Evolutionary conservation across 2,113 vertebrate species (phyloP).

Genomic region (Nicator chloris): DNA sequence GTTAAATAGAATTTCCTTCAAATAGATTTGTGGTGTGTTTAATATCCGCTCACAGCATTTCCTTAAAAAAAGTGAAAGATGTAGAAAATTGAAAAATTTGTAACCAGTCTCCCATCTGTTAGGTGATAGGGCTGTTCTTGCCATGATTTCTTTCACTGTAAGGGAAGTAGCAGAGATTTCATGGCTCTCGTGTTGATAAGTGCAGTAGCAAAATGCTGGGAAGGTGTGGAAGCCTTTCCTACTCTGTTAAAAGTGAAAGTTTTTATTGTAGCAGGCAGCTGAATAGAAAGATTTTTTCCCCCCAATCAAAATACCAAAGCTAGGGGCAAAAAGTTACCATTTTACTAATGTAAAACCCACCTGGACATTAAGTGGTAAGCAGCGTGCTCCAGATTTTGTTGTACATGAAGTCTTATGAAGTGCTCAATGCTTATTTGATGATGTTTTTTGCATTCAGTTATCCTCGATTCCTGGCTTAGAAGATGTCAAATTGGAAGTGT

Average conservation of each 20-base stretch:
- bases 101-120: not conserved
- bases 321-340: not conserved
- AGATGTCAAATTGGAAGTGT: slow-evolving; percentile 84
- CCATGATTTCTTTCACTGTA: not conserved
- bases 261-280: not conserved
- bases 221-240: not conserved
- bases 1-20: not conserved
- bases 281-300: not conserved
- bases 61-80: not conserved
- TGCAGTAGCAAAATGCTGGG: not conserved
- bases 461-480: slow-evolving; percentile 96
- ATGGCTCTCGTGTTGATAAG: not conserved
- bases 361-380: not conserved
- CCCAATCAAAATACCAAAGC: not conserved
- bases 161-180: not conserved
- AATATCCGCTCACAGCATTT: not conserved
- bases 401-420: not conserved
- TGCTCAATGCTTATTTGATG: not conserved
- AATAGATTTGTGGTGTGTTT: not conserved
- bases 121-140: not conserved
- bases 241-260: not conserved
- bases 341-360: not conserved
- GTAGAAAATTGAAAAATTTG: not conserved
- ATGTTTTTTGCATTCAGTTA: slow-evolving; percentile 74
- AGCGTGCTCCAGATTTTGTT: not conserved